Evolutionary conservation across 2,888 invertebrate genomes (phyloP), one percentile per base, ranked within the genome.

Genomic region (Nematopogon swammerdamellus): DNA sequence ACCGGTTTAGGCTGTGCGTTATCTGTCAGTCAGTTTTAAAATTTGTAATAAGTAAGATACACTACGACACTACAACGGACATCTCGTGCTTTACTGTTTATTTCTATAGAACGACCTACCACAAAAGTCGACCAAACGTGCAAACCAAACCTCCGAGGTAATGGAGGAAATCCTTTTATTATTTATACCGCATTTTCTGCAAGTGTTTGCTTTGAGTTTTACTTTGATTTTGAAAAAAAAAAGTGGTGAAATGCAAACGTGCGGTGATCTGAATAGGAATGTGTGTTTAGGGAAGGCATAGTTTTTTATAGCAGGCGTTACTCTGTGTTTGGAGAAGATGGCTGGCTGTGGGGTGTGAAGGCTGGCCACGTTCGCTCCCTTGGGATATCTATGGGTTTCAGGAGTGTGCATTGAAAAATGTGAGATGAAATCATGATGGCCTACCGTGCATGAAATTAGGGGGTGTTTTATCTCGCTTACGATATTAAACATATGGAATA

Each of bases 141-240:
- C 8, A 36, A 14, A 36, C 36, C 8, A 36, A 36, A 36, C 36
- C 36, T 36, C 36, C 14, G n/a, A 36, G 36, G 36, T 36, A 36
- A 36, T 36, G 14, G 36, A 4, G 36, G 36, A 36, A 14, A 36
- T 36, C 74, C 71, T 73, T 77, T 76, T 77, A 77, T 77, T 77
- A 79, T 79, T 77, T 79, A 77, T 70, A 72, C 64, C 72, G 68
- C 72, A 77, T 77, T 77, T 77, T 75, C 76, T 71, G 68, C 73
- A 74, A 75, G 77, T 77, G 77, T 77, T 77, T 76, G 74, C 75
- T 60, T 60, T 66, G 65, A 64, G 68, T 64, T 69, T 74, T 72
- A 74, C 76, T 77, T 76, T 79, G 79, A 79, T 79, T 77, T 49
- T 74, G 62, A 65, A 64, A 63, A 65, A 74, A 73, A 65, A 65